Conservation (phyloP, 1,140 invertebrate species). For the Saxidomus purpurata region DNA sequence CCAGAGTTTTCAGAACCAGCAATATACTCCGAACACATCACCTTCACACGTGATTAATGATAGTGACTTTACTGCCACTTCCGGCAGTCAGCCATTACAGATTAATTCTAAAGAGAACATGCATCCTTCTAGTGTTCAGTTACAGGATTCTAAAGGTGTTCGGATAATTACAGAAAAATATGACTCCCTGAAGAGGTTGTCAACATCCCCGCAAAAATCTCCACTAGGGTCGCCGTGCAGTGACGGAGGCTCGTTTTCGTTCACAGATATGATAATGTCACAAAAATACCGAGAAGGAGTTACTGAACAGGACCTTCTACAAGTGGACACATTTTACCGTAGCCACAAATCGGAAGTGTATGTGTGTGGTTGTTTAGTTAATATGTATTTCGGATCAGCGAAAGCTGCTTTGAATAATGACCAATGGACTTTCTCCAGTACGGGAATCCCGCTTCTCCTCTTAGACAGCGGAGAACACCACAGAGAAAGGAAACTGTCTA, state of each 20-base stretch:
- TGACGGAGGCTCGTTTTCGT: conserved; percentile 54
- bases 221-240: conserved; percentile 63
- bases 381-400: conserved; percentile 89
- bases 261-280: conserved; percentile 42
- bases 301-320: conserved; percentile 91
- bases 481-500: conserved; percentile 91
- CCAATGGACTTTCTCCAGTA: conserved; percentile 92
- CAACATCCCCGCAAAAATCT: conserved; percentile 71
- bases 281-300: conserved; percentile 83
- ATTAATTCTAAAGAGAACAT: neutral
- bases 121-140: neutral
- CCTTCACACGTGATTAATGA: neutral
- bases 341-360: conserved; percentile 93
- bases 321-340: conserved; percentile 93
- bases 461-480: conserved; percentile 91
- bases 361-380: conserved; percentile 93
- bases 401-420: conserved; percentile 72
- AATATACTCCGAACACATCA: neutral
- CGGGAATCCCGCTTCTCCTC: conserved; percentile 93
- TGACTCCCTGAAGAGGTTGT: conserved; percentile 74
- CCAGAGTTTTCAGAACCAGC: neutral
- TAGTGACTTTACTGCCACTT: neutral
- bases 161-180: conserved; percentile 77
- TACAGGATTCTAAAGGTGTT: conserved; percentile 66
- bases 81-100: too few species aligned